Evolutionary conservation across 2,888 invertebrate species (phyloP).

Genomic region (Proisotoma minuta): DNA sequence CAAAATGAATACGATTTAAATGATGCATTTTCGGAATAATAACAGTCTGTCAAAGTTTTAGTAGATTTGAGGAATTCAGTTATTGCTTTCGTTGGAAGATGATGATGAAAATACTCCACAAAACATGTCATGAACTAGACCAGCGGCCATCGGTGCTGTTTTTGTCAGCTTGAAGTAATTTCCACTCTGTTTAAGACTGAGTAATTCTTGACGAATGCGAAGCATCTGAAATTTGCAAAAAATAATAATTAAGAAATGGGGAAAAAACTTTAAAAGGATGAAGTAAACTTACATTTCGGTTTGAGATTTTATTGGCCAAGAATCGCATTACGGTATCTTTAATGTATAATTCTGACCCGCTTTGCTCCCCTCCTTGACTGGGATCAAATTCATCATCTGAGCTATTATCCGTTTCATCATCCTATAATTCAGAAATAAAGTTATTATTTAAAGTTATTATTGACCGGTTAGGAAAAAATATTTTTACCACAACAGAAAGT

Average conservation of each 20-base stretch:
- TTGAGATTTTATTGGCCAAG: constrained; percentile 10
- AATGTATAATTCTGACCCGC: neutral
- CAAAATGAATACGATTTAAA: too few relatives aligned
- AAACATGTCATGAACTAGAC: constrained; percentile 14
- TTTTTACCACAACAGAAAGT: neutral
- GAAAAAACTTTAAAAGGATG: too few relatives aligned
- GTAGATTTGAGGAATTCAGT: too few relatives aligned
- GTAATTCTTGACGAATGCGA: constrained; percentile 6
- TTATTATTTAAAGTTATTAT: too few relatives aligned
- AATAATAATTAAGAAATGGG: too few relatives aligned
- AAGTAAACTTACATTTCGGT: constrained; percentile 11
- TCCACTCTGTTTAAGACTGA: constrained; percentile 6
- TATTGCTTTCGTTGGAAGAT: too few relatives aligned
- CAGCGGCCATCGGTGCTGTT: constrained; percentile 13
- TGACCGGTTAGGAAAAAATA: neutral
- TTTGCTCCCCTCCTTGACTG: neutral
- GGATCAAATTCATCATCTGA: constrained; percentile 6
- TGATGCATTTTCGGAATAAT: too few relatives aligned
- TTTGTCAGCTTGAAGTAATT: constrained; percentile 14
- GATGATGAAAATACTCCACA: too few relatives aligned
- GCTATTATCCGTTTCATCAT: neutral
- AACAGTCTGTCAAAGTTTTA: too few relatives aligned
- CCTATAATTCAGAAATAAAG: neutral
- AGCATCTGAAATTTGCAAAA: constrained; percentile 5
- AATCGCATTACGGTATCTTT: constrained; percentile 7